phyloP scores from a whole-genome alignment of 2,888 invertebrate species.

The Drosophila sordidula region DNA sequence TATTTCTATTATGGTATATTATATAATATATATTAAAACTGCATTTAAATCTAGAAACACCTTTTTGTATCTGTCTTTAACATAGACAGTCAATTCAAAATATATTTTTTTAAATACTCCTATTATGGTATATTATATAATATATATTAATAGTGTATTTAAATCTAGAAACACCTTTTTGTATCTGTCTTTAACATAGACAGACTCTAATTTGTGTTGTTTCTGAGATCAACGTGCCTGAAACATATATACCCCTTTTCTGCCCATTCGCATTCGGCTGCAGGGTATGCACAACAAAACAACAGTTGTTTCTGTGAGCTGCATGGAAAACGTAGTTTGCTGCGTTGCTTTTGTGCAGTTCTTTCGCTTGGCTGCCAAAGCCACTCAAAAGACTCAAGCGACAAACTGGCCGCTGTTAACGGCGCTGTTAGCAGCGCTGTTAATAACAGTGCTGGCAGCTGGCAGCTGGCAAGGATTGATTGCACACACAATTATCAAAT shows the following conservation, averaged over 20 bases:
- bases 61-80: too few relatives aligned
- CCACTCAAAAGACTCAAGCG: slow-evolving; percentile 43
- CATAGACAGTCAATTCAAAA: too few relatives aligned
- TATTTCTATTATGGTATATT: too few relatives aligned
- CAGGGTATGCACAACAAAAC: slow-evolving; percentile 37
- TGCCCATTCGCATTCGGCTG: neutral
- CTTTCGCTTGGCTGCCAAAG: slow-evolving; percentile 41
- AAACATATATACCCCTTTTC: neutral
- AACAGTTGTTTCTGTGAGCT: slow-evolving; percentile 72
- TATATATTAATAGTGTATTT: too few relatives aligned
- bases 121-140: too few relatives aligned
- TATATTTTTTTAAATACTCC: too few relatives aligned
- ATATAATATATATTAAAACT: too few relatives aligned
- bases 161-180: too few relatives aligned
- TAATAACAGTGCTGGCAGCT: slow-evolving; percentile 27
- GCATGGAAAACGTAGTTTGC: slow-evolving; percentile 73
- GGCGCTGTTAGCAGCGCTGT: slow-evolving; percentile 16
- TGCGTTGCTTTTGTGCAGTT: slow-evolving; percentile 55
- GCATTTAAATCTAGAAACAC: too few relatives aligned
- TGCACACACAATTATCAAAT: slow-evolving; percentile 31
- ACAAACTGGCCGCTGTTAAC: slow-evolving; percentile 34
- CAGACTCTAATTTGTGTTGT: too few relatives aligned
- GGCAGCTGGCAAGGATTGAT: slow-evolving; percentile 46
- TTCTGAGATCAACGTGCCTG: too few relatives aligned
- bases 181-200: too few relatives aligned